Base-by-base conservation (phyloP, 2,888 invertebrate species). In the Bimastos eiseni region DNA sequence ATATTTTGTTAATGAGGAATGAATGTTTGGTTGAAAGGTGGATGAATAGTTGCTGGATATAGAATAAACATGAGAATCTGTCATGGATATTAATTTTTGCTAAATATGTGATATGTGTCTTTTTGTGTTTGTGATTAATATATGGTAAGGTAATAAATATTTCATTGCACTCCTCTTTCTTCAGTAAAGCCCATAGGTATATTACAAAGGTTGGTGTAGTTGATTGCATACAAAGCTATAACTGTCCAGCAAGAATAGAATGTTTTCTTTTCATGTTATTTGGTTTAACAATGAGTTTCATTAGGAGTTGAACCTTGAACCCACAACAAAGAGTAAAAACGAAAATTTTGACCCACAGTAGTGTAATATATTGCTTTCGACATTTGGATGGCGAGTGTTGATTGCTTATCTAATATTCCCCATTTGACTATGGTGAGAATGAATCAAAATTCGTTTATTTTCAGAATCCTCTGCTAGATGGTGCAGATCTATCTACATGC, bases 401-500 rank as follows among this genome's bases (percentile, higher is more conserved):
- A 49, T 24, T 17, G 6, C n/a, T 70, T 15, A 70, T 70, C 70
- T 6, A n/a, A n/a, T n/a, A n/a, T 70, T 70, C n/a, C 70, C n/a
- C 8, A n/a, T n/a, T 15, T 70, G 13, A 70, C 13, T n/a, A 8
- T 8, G 8, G 21, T 70, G n/a, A 70, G n/a, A 70, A n/a, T 70
- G 70, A 8, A 70, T 70, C 70, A 36, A 13, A n/a, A 19, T 33
- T 55, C 44, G 8, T 89, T 91, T 49, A 90, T 91, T 92, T 93
- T 30, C 92, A 95, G 96, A 99, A 99, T 96, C 98, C 98, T 0
- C 96, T 99, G 6, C 96, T 99, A 0, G 98, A 97, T 93, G 98
- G 99, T 0, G 97, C 98, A 88, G 99, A 99, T 95, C 96, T 99
- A 41, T 98, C 98, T 0, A 99, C 99, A 19, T 98, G 98, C 95